phyloP scores from a whole-genome alignment of 2,888 invertebrate genomes.

The Apamea epomidion region DNA sequence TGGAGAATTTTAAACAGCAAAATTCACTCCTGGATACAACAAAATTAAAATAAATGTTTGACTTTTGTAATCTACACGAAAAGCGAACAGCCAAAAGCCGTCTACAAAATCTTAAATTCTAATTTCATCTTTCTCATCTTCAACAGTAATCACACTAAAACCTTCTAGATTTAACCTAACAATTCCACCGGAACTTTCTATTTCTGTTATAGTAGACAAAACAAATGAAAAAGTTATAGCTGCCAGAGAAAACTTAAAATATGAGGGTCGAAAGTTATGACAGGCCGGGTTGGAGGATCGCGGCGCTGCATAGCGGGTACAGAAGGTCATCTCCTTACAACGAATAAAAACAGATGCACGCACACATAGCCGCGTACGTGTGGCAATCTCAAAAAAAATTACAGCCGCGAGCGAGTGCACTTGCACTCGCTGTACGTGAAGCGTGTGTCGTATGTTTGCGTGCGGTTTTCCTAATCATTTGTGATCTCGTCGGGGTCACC shows the following conservation, averaged over 20 bases:
- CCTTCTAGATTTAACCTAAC: slow-evolving; percentile 34
- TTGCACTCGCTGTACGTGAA: neutral
- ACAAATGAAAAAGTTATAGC: slow-evolving; percentile 67
- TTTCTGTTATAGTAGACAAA: slow-evolving; percentile 45
- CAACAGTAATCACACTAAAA: slow-evolving; percentile 41
- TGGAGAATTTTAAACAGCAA: neutral
- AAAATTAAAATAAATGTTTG: slow-evolving; percentile 6
- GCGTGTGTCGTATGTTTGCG: neutral
- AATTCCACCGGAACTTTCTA: slow-evolving; percentile 44
- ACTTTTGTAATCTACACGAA: slow-evolving; percentile 35
- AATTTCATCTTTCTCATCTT: slow-evolving; percentile 36
- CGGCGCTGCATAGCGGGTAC: neutral
- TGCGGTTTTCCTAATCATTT: neutral
- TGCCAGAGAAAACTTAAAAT: slow-evolving; percentile 66
- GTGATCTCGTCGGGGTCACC: too few species aligned
- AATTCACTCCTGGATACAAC: neutral
- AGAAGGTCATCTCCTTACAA: neutral
- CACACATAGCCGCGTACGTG: neutral
- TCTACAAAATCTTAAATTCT: slow-evolving; percentile 36
- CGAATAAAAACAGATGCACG: neutral
- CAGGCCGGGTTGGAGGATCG: slow-evolving; percentile 38
- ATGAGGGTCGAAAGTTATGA: slow-evolving; percentile 70
- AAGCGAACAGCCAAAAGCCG: slow-evolving; percentile 28
- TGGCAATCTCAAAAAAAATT: too few species aligned
- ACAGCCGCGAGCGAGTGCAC: neutral